Evolutionary conservation across 2,888 invertebrate genomes (phyloP).

Genomic region (Cheilosia vulpina): DNA sequence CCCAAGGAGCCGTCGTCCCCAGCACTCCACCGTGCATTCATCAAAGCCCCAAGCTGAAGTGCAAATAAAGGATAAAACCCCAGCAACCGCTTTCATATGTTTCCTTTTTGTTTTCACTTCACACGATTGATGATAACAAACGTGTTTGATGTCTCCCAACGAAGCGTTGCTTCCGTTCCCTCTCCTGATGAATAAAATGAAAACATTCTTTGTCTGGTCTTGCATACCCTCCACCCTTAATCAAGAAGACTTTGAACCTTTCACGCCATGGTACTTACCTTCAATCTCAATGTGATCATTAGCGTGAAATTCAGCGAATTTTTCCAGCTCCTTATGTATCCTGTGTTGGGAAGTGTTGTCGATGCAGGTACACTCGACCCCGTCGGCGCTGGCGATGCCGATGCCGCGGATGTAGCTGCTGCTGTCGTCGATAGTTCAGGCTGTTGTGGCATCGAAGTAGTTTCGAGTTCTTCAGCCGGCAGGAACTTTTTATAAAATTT

Average conservation of each 20-base stretch:
- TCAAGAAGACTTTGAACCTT: conserved; percentile 14
- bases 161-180: conserved; percentile 51
- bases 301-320: conserved; percentile 82
- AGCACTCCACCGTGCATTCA: conserved; percentile 25
- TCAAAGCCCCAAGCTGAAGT: conserved; percentile 36
- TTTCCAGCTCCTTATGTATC: conserved; percentile 81
- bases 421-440: conserved; percentile 51
- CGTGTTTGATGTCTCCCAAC: conserved; percentile 58
- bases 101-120: conserved; percentile 40
- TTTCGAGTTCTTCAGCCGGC: conserved; percentile 78
- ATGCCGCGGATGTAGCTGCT: conserved; percentile 39
- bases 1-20: conserved; percentile 3
- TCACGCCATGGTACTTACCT: conserved; percentile 77
- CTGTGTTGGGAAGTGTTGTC: conserved; percentile 81
- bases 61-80: conserved; percentile 35
- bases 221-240: not conserved
- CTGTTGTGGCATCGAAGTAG: conserved; percentile 64
- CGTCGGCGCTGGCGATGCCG: conserved; percentile 37
- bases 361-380: conserved; percentile 75
- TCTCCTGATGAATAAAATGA: conserved; percentile 37
- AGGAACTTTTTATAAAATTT: conserved; percentile 82
- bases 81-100: not conserved
- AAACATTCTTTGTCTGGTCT: conserved; percentile 26
- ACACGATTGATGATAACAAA: conserved; percentile 65
- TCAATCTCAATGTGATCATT: conserved; percentile 82